Conservation (phyloP, 2,113 vertebrate species). For the Microcebus jonahi region DNA sequence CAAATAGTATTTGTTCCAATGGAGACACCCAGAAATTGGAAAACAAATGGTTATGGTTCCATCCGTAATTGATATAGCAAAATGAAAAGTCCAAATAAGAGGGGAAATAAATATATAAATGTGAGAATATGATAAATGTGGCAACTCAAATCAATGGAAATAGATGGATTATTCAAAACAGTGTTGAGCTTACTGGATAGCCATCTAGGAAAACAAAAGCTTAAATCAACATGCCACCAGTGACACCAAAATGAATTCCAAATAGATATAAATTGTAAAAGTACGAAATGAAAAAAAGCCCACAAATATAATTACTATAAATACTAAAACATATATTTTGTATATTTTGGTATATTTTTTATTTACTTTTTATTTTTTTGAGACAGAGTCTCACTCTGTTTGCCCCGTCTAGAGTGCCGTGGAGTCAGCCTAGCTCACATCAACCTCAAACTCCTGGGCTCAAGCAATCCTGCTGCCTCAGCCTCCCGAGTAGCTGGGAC, state of each 20-base stretch:
- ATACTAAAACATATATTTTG: too few relatives aligned
- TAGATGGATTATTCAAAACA: not conserved
- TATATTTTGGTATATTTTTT: too few relatives aligned
- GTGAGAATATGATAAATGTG: not conserved
- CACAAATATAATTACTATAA: not conserved
- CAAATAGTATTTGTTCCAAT: not conserved
- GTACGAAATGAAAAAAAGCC: not conserved
- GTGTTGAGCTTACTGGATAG: not conserved
- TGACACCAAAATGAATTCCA: not conserved
- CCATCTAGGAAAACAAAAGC: not conserved
- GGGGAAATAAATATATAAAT: not conserved
- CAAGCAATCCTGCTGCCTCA: too few relatives aligned
- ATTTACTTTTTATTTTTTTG: too few relatives aligned
- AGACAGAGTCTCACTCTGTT: too few relatives aligned
- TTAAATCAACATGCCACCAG: not conserved
- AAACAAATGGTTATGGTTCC: not conserved
- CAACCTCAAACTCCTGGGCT: too few relatives aligned
- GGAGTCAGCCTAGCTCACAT: too few relatives aligned
- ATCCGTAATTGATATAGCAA: too few relatives aligned
- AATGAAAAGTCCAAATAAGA: not conserved
- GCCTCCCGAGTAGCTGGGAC: too few relatives aligned
- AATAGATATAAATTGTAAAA: not conserved
- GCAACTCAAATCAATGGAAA: not conserved
- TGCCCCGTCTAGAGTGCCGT: fast-evolving
- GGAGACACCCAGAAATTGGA: not conserved